These are phyloP conservation scores for Rhabdomys pumilio DNA, from an alignment of 2,797 vertebrate genomes.

Conservation along the genomic window DNA sequence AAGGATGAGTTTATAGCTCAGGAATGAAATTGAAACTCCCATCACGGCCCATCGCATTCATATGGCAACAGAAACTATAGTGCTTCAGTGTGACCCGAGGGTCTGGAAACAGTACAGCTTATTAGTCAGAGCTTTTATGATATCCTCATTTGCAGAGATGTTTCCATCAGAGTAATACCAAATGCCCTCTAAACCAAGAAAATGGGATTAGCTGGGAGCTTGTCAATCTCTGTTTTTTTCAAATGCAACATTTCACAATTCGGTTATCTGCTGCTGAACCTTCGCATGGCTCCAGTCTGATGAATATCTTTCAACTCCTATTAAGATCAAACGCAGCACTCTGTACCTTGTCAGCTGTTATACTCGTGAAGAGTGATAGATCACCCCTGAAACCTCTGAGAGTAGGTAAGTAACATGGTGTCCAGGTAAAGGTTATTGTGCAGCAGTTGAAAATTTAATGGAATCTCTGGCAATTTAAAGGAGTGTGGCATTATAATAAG, in stretches of 20 bases:
- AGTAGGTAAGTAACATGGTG: slow-evolving; percentile 68
- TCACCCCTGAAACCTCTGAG: slow-evolving; percentile 75
- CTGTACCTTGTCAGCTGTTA: slow-evolving; percentile 69
- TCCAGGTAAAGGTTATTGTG: slow-evolving; percentile 76
- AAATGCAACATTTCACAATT: slow-evolving; percentile 79
- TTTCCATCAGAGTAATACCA: slow-evolving; percentile 69
- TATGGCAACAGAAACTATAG: slow-evolving; percentile 49
- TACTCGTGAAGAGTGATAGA: slow-evolving; percentile 79
- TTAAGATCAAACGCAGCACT: slow-evolving; percentile 82
- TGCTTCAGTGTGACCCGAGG: slow-evolving; percentile 51
- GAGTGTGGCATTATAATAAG: slow-evolving; percentile 66
- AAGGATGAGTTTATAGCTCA: slow-evolving; percentile 59
- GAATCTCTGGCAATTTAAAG: slow-evolving; percentile 74
- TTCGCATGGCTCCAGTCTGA: slow-evolving; percentile 68
- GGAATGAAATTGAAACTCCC: slow-evolving; percentile 29
- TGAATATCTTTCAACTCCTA: slow-evolving; percentile 79
- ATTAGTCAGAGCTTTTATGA: slow-evolving; percentile 76
- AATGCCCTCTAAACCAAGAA: slow-evolving; percentile 48
- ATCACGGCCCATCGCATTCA: slow-evolving; percentile 60
- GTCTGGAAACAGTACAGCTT: slow-evolving; percentile 70
- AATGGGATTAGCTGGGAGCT: slow-evolving; percentile 73
- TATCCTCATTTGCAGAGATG: slow-evolving; percentile 72
- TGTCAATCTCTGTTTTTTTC: slow-evolving; percentile 72
- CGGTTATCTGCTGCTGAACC: slow-evolving; percentile 76
- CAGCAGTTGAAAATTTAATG: slow-evolving; percentile 54